Evolutionary conservation across 2,113 vertebrate genomes (phyloP).

Genomic region (Clarias macrocephalus): DNA sequence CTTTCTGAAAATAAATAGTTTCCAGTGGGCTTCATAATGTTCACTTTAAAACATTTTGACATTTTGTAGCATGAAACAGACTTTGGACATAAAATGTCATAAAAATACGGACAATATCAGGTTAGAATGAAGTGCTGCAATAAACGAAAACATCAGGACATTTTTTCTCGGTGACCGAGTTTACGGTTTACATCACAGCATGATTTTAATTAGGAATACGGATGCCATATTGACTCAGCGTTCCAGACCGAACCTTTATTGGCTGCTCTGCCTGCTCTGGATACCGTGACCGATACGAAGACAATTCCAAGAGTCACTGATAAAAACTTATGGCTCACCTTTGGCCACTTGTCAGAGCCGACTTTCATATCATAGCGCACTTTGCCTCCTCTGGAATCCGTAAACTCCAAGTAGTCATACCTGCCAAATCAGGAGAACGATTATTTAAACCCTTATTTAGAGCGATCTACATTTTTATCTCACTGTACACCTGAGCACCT

Average conservation of each 20-base stretch:
- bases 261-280: neutral
- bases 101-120: neutral
- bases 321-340: constrained; percentile 73
- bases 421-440: constrained; percentile 62
- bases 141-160: neutral
- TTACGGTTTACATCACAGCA: neutral
- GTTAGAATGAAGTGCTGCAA: neutral
- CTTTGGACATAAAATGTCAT: neutral
- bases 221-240: neutral
- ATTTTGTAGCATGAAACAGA: neutral
- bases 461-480: no score
- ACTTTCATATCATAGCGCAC: constrained; percentile 95
- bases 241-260: neutral
- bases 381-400: constrained; percentile 92
- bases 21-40: neutral
- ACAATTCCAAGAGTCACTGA: neutral
- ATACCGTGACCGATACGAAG: neutral
- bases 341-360: constrained; percentile 96
- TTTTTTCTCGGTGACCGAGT: neutral
- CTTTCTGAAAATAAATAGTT: constrained; percentile 75
- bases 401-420: constrained; percentile 97
- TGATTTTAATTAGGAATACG: neutral
- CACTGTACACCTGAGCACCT: no score
- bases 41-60: neutral
- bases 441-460: no score